phyloP scores from a whole-genome alignment of 1,140 invertebrate species.

The Euura saliciscinereae region DNA sequence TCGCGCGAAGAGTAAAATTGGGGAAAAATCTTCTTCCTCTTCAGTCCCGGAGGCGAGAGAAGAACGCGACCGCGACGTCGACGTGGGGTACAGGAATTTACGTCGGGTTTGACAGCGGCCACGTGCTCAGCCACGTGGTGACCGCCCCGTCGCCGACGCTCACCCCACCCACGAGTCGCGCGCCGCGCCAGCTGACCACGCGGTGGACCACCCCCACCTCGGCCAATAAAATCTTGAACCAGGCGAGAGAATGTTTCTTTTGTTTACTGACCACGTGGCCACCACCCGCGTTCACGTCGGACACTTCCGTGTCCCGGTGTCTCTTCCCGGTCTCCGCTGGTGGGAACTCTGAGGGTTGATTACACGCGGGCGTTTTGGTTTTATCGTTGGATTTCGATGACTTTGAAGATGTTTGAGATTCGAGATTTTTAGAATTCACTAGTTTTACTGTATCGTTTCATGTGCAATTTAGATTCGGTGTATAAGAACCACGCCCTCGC shows the following conservation, averaged over 20 bases:
- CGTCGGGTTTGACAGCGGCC: slow-evolving; percentile 28
- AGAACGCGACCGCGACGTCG: not conserved
- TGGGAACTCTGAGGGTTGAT: not conserved
- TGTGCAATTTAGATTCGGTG: not conserved
- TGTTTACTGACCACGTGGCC: slow-evolving; percentile 32
- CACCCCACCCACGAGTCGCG: slow-evolving; percentile 32
- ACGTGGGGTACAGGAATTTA: not conserved
- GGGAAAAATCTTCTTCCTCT: too few species aligned
- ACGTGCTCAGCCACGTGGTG: slow-evolving; percentile 57
- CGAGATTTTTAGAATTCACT: too few species aligned
- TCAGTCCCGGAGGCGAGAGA: slow-evolving; percentile 11
- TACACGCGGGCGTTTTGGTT: too few species aligned
- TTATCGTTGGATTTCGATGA: too few species aligned
- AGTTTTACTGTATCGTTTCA: too few species aligned
- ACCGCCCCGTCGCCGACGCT: slow-evolving; percentile 31
- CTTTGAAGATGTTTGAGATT: too few species aligned
- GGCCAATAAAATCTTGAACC: slow-evolving; percentile 39
- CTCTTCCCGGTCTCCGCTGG: not conserved
- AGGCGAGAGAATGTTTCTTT: slow-evolving; percentile 20
- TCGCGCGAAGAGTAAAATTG: too few species aligned
- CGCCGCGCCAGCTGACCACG: slow-evolving; percentile 55
- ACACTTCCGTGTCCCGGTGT: not conserved
- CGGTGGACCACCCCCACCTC: slow-evolving; percentile 50
- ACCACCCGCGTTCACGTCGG: slow-evolving; percentile 15
- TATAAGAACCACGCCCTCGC: slow-evolving; percentile 53